A percentile compares a stretch with the other conserved stretches of the same genome.
Conservation (phyloP, 1,140 invertebrate species). For the Laupala kohalensis region DNA sequence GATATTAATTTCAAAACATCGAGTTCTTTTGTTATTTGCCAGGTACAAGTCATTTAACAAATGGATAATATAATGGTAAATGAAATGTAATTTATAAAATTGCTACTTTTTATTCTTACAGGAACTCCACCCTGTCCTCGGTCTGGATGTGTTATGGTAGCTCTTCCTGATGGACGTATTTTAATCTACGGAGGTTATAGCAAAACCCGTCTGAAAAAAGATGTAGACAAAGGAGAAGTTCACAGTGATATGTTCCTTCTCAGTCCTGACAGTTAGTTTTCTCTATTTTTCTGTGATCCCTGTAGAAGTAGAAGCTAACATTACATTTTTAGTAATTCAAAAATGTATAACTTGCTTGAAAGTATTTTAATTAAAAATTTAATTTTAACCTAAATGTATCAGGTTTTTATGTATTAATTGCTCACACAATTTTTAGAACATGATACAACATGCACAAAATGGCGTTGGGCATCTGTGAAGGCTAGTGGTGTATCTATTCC, state of each 20-base stretch:
- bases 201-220: constrained; percentile 62
- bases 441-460: constrained; percentile 47
- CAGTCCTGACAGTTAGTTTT: constrained; percentile 46
- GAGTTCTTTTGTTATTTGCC: too few species aligned
- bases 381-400: background rate
- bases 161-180: constrained; percentile 45
- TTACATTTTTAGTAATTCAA: too few species aligned
- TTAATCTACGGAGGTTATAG: constrained; percentile 81
- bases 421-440: constrained; percentile 32
- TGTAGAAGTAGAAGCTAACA: background rate
- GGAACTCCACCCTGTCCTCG: constrained; percentile 49
- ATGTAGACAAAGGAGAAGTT: constrained; percentile 65
- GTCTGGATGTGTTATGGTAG: constrained; percentile 58
- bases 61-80: background rate
- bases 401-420: background rate
- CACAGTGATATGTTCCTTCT: constrained; percentile 75
- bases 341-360: too few species aligned
- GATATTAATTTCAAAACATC: too few species aligned
- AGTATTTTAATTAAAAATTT: background rate
- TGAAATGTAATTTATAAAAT: background rate
- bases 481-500: constrained; percentile 47
- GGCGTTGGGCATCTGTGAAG: constrained; percentile 63
- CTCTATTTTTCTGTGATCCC: background rate
- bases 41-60: background rate
- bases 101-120: constrained; percentile 16